Base-by-base conservation (phyloP, 1,140 invertebrate species). In the Zaprionus tsacasi region DNA sequence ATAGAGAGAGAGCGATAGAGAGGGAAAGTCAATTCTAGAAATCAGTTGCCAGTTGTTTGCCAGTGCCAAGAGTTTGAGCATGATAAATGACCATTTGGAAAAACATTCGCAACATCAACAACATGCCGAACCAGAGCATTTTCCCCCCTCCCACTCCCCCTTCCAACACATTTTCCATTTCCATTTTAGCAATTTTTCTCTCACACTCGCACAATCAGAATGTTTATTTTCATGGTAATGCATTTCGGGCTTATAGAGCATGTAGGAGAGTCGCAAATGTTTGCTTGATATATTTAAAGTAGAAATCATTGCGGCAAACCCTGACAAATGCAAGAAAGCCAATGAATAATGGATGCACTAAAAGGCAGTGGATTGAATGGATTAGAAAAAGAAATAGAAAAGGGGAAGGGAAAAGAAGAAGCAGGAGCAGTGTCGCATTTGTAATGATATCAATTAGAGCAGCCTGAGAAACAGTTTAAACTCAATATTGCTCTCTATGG, bases 1-100 rank as follows among this genome's bases (percentile, higher is more conserved):
- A 21, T 13, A 64, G 54, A 27, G 55, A 52, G 52, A 54, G 30
- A 3, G 27, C 57, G 36, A 75, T 60, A 27, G 38, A 21, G 50
- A 71, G 61, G 35, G 45, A 40, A 59, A 72, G 50, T 61, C 71
- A 74, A 70, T 69, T 60, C 33, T 70, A 45, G 61, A 79, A 87
- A 83, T 88, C 85, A 83, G 79, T 80, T 87, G 80, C 57, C 85
- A 88, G 76, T 88, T 83, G 83, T 87, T 87, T 88, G 64, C 79
- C 48, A 72, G 55, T 82, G 76, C 70, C 71, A 65, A 76, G 78
- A 83, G 77, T 88, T 45, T 87, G 83, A 81, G 81, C 65, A 81
- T 83, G 81, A 87, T 87, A 88, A 88, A 88, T 88, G 83, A 82
- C 83, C 87, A 17, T 85, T 87, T 78, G 78, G 71, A 63, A 17